Conservation (phyloP, 2,797 vertebrate genomes). For the Babyrousa celebensis region DNA sequence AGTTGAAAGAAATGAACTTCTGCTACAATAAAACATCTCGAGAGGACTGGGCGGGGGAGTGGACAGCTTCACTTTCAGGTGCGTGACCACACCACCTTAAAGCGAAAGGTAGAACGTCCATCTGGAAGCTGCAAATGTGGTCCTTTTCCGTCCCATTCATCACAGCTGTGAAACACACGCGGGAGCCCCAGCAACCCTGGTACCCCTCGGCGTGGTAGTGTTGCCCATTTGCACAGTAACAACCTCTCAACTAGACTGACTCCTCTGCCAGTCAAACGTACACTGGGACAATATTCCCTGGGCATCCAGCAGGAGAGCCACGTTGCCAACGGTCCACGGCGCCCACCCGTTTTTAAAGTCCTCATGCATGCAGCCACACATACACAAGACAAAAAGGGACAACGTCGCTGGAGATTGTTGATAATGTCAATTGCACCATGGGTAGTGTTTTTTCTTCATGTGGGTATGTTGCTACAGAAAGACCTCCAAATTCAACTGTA, state of each 20-base stretch:
- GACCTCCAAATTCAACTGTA: neutral
- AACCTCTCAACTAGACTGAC: neutral
- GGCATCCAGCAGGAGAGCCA: neutral
- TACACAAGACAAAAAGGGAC: neutral
- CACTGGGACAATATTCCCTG: neutral
- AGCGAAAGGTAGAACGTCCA: neutral
- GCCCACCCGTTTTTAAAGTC: neutral
- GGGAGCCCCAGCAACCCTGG: neutral
- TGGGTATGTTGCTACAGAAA: neutral
- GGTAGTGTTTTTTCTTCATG: neutral
- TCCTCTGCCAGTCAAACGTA: too few species aligned
- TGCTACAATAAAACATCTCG: neutral
- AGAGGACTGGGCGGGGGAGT: neutral
- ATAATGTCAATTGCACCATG: rapidly evolving
- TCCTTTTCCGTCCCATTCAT: neutral
- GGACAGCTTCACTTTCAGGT: neutral
- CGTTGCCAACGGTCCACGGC: neutral
- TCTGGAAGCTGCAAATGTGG: neutral
- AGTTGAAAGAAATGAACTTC: neutral
- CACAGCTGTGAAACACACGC: rapidly evolving
- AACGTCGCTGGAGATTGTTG: too few species aligned
- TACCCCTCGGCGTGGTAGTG: too few species aligned
- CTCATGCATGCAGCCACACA: rapidly evolving
- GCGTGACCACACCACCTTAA: neutral
- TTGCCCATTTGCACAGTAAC: too few species aligned